Evolutionary conservation across 2,113 vertebrate species (phyloP).

Genomic region (Alces alces): DNA sequence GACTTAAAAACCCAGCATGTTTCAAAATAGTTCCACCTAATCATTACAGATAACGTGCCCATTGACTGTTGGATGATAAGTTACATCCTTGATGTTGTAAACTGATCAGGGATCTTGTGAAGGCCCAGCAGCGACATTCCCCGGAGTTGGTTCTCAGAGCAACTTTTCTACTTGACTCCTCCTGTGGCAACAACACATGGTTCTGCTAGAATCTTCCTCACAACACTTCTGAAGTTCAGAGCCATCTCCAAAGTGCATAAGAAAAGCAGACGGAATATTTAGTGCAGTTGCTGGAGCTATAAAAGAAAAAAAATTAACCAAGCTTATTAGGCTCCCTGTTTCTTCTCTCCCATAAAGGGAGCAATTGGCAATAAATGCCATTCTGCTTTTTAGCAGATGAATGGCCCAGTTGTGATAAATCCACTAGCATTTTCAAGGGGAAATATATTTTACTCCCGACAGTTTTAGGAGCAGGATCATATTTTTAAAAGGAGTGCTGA

Average conservation of each 20-base stretch:
- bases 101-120: background rate
- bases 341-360: slow-evolving; percentile 64
- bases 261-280: slow-evolving; percentile 62
- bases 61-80: background rate
- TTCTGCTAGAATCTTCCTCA: background rate
- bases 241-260: background rate
- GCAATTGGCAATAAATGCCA: slow-evolving; percentile 65
- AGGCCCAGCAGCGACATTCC: background rate
- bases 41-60: background rate
- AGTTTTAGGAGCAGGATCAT: slow-evolving; percentile 33
- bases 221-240: background rate
- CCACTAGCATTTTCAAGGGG: slow-evolving; percentile 37
- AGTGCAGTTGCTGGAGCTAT: slow-evolving; percentile 50
- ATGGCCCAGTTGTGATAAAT: slow-evolving; percentile 59
- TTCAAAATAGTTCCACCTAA: background rate
- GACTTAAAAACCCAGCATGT: background rate
- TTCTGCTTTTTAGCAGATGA: slow-evolving; percentile 66
- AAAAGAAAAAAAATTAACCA: slow-evolving; percentile 72
- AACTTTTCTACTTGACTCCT: background rate
- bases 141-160: background rate
- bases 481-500: slow-evolving; percentile 48
- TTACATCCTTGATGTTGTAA: background rate
- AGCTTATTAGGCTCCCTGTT: slow-evolving; percentile 66
- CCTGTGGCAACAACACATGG: too few relatives aligned
- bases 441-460: slow-evolving; percentile 58